Base-by-base conservation (phyloP, 1,140 invertebrate species). In the Aphidius gifuensis region DNA sequence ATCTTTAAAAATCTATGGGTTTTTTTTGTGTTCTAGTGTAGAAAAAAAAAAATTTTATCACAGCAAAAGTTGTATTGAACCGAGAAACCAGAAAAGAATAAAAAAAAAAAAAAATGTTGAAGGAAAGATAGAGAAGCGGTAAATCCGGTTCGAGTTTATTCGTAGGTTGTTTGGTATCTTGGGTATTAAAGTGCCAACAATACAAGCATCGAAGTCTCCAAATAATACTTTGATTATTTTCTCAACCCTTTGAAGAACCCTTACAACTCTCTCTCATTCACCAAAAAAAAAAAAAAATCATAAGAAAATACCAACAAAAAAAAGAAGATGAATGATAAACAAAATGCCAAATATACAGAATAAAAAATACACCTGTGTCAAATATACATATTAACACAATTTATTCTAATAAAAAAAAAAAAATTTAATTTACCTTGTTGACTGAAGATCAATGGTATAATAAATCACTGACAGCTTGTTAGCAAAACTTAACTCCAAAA, bases 71-170 rank as follows among this genome's bases (percentile, higher is more conserved):
- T 43, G 16, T 42, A 43, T 42, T 55, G 4, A 16, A 8, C 40
- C 11, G 7, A 11, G 16, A 55, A 32, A 32, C 23, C 23, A 55
- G 53, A 43, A 53, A 7, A 7, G 9, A 55, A n/a, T 44, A 44
- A 44, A 44, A 9, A 8, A n/a, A 39, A 9, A 16, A n/a, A 39
- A 55, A 55, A 55, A 59, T 59, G 47, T 50, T 43, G 21, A 16
- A 59, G 50, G 46, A 59, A 59, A 40, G 23, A 11, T n/a, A 59
- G 44, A 49, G 46, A 59, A 59, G 47, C 61, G 61, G 61, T 63
- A 63, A 55, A 58, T 63, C 56, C 61, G 56, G 61, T 63, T 63
- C 56, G 47, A 58, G 55, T 44, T 63, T 58, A 53, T 63, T 47
- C 61, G 56, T 63, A 56, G 56, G 56, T 58, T 55, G 55, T 43